A percentile compares a stretch with the other conserved stretches of the same genome.
Conservation (phyloP, 2,888 invertebrate species). For the Drosophila kanekoi region DNA sequence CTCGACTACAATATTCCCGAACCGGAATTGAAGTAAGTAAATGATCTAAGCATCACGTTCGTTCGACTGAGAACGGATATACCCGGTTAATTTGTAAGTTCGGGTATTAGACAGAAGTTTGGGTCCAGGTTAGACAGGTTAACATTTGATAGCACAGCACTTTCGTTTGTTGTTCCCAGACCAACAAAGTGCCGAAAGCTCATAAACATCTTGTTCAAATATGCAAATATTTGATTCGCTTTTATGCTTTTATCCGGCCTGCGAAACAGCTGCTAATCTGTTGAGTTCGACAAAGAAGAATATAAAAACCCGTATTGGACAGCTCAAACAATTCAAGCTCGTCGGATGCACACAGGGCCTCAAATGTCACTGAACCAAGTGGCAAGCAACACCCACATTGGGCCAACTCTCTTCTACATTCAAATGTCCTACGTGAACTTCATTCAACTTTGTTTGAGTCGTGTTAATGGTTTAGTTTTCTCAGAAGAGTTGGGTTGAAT, state of each 20-base stretch:
- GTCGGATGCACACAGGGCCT: conserved; percentile 12
- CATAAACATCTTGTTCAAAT: conserved; percentile 59
- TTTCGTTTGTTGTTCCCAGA: conserved; percentile 67
- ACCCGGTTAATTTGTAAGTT: neutral
- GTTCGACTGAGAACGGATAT: neutral
- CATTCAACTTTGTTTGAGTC: conserved; percentile 38
- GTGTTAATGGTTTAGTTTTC: conserved; percentile 47
- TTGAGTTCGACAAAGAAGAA: conserved; percentile 10
- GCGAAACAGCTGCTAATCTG: conserved; percentile 45
- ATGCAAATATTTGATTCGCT: conserved; percentile 70
- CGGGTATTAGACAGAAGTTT: conserved; percentile 7
- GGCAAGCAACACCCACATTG: conserved; percentile 45
- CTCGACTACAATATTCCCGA: conserved; percentile 33
- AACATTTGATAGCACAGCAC: conserved; percentile 66
- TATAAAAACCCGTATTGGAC: conserved; percentile 42
- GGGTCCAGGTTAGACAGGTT: conserved; percentile 63
- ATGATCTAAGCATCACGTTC: neutral
- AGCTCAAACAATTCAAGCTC: conserved; percentile 15
- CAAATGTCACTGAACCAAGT: conserved; percentile 57
- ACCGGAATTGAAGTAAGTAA: neutral
- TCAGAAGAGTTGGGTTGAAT: conserved; percentile 42
- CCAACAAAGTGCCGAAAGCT: conserved; percentile 60
- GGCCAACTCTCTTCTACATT: neutral
- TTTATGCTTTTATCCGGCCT: conserved; percentile 38
- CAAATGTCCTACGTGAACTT: conserved; percentile 33